Base-by-base conservation (phyloP, 2,888 invertebrate species). In the Tenthredo amoena region DNA sequence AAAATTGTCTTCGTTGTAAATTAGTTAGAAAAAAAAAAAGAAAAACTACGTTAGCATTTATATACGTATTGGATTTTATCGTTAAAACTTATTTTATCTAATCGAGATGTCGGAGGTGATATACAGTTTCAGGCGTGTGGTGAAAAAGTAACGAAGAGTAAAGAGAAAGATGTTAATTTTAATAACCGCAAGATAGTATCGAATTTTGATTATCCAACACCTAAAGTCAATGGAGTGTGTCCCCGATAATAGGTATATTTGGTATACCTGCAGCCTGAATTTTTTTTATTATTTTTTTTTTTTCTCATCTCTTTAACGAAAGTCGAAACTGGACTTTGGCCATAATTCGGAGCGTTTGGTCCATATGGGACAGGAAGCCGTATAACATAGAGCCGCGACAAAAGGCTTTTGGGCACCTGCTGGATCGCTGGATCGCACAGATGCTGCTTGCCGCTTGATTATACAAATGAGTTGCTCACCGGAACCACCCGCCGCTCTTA, bases 341-440 rank as follows among this genome's bases (percentile, higher is more conserved):
- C 81, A 81, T 81, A 81, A 81, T 87, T 88, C 86, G 86, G 85
- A 85, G 85, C 87, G 86, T 87, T 87, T 86, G 88, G 88, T 87
- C 89, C 89, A 89, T 88, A 89, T 88, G 89, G 87, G 88, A 88
- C 88, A 88, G 88, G 89, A 89, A 88, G 89, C 89, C 89, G 87
- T 91, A 91, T 88, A 90, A 90, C 88, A 88, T 86, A 86, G 87
- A 86, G 87, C 86, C 88, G 88, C 90, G 91, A 90, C 92, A 92
- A 91, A 92, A 89, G 89, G 87, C 89, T 88, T 88, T 87, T 89
- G 87, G 90, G 91, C 92, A 92, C 91, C 92, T 92, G 92, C 88
- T 89, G 81, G 81, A 81, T 81, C 81, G 81, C 86, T 88, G 89
- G 88, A 88, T 87, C 89, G 86, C 90, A 26, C 62, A 26, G 77